These are phyloP conservation scores for Chrysolophus pictus DNA, from an alignment of 2,797 vertebrate species.

Conservation along the genomic window DNA sequence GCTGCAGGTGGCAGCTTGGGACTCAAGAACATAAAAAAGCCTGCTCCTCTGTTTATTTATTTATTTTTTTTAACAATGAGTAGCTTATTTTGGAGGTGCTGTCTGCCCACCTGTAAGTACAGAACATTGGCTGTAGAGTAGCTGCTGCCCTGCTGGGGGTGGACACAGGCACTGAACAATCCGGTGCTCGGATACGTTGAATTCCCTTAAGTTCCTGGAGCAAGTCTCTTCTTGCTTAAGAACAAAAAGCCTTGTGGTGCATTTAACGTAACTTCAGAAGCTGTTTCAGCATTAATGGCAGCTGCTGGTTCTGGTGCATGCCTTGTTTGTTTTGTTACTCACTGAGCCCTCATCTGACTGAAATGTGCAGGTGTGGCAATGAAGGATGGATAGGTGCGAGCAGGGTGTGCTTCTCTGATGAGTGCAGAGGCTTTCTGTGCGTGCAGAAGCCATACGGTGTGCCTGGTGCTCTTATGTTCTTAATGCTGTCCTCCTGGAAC, in stretches of 20 bases:
- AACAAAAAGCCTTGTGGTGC: neutral
- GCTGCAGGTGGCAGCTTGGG: neutral
- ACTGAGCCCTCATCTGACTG: neutral
- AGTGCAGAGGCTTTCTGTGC: neutral
- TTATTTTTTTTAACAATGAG: neutral
- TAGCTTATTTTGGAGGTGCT: neutral
- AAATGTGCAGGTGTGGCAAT: neutral
- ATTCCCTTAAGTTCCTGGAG: neutral
- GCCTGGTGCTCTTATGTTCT: neutral
- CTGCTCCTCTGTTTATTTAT: neutral
- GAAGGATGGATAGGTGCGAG: neutral
- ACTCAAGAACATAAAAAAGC: neutral
- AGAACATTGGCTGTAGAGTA: neutral
- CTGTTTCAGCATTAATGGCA: neutral
- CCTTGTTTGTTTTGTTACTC: neutral
- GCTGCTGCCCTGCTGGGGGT: neutral
- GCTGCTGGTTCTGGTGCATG: neutral
- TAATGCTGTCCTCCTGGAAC: neutral
- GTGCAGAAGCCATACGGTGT: rapidly evolving
- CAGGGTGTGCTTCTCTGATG: neutral
- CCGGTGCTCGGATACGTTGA: neutral
- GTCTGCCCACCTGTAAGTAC: neutral
- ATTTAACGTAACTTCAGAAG: neutral
- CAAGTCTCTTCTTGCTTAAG: neutral
- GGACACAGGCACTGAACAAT: neutral